Conservation (phyloP, 2,113 vertebrate genomes). For the Nothoprocta perdicaria region DNA sequence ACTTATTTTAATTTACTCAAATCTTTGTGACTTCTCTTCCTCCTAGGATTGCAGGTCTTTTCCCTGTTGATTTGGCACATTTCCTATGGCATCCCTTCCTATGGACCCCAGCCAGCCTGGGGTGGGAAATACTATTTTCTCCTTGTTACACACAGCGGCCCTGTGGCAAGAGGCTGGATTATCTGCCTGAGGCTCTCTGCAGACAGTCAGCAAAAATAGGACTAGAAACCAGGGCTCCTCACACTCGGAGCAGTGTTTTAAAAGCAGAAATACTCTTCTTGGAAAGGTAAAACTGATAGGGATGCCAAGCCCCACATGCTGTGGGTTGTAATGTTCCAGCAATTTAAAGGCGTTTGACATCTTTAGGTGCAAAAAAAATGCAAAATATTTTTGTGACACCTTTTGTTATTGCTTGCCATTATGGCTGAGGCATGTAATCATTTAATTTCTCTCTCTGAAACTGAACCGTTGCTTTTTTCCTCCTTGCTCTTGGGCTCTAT, state of each 20-base stretch:
- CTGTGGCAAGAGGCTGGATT: not conserved
- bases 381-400: not conserved
- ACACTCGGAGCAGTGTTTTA: not conserved
- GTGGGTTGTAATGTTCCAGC: not conserved
- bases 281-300: not conserved
- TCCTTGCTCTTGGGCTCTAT: constrained; percentile 1
- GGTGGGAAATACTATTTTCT: not conserved
- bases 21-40: not conserved
- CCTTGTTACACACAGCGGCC: not conserved
- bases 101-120: not conserved
- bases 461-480: not conserved
- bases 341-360: not conserved
- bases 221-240: not conserved
- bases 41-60: not conserved
- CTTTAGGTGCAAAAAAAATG: not conserved
- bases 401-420: not conserved
- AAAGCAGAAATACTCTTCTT: not conserved
- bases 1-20: not conserved
- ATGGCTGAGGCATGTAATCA: not conserved
- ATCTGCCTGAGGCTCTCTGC: not conserved
- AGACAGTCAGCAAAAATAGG: not conserved
- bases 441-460: constrained; percentile 14
- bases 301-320: not conserved
- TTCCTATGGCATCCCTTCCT: not conserved
- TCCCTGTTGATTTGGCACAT: not conserved